Evolutionary conservation across 2,113 vertebrate species (phyloP).

Genomic region (Calonectris borealis): DNA sequence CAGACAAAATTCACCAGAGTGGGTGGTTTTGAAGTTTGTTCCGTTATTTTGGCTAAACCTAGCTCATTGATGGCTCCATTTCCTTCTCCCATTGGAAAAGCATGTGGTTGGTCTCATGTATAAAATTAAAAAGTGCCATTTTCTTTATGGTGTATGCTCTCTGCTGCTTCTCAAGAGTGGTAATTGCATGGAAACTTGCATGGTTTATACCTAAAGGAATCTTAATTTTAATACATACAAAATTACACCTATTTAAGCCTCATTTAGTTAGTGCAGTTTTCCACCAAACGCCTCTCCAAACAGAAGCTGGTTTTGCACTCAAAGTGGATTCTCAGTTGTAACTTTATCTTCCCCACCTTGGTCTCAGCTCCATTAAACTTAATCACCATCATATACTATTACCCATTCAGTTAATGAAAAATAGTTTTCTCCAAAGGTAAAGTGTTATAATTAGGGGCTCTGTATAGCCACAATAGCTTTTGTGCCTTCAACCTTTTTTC

Average conservation of each 20-base stretch:
- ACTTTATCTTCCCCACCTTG: slow-evolving; percentile 56
- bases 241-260: slow-evolving; percentile 50
- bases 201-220: slow-evolving; percentile 21
- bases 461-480: slow-evolving; percentile 34
- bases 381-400: slow-evolving; percentile 62
- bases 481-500: background rate
- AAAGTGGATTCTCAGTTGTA: slow-evolving; percentile 43
- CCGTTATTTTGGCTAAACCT: background rate
- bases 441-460: slow-evolving; percentile 40
- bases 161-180: background rate
- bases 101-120: background rate
- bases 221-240: slow-evolving; percentile 56
- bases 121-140: background rate
- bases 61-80: background rate
- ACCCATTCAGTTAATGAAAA: slow-evolving; percentile 59
- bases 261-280: slow-evolving; percentile 53
- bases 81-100: background rate
- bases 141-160: background rate
- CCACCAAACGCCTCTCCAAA: slow-evolving; percentile 33
- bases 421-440: slow-evolving; percentile 58
- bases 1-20: background rate
- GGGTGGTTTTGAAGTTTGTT: background rate
- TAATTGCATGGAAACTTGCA: slow-evolving; percentile 27
- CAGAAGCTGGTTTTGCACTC: slow-evolving; percentile 46
- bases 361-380: slow-evolving; percentile 61